Percentiles rank a stretch among this genome's conserved stretches.
These are phyloP conservation scores for Lonchura striata DNA, from an alignment of 2,113 vertebrate species.

Conservation along the genomic window DNA sequence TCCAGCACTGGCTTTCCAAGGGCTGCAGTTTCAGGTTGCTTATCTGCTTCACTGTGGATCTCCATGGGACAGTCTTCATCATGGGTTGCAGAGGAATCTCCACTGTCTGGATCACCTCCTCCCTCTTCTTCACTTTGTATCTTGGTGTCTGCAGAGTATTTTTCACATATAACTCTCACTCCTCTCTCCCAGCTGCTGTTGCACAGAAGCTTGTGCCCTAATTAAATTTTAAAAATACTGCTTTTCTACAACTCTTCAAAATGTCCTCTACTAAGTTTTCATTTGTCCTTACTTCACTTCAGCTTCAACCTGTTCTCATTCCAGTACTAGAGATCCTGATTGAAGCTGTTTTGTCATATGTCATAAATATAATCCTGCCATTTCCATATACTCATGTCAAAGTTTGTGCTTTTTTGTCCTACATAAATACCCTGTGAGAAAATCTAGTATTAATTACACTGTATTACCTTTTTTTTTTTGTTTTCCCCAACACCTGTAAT, in stretches of 20 bases:
- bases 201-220: not conserved
- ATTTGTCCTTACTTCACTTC: not conserved
- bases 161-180: not conserved
- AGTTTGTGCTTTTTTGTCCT: not conserved
- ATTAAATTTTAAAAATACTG: not conserved
- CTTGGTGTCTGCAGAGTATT: not conserved
- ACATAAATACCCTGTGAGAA: not conserved
- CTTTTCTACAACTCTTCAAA: not conserved
- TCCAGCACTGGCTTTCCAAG: not conserved
- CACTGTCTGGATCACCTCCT: rapidly evolving
- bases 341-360: not conserved
- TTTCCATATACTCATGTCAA: not conserved
- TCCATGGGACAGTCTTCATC: not conserved
- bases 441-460: not conserved
- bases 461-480: not conserved
- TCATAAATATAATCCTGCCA: not conserved
- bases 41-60: not conserved
- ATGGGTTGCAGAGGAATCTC: not conserved
- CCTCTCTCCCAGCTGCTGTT: not conserved
- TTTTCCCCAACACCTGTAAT: not conserved
- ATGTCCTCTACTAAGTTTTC: not conserved
- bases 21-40: not conserved
- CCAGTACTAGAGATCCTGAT: not conserved
- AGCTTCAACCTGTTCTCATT: not conserved
- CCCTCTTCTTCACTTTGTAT: not conserved